A percentile compares a stretch with the other conserved stretches of the same genome.
These are phyloP conservation scores for Actinia equina DNA, from an alignment of 64 coral and sea anemone species.

Conservation along the genomic window DNA sequence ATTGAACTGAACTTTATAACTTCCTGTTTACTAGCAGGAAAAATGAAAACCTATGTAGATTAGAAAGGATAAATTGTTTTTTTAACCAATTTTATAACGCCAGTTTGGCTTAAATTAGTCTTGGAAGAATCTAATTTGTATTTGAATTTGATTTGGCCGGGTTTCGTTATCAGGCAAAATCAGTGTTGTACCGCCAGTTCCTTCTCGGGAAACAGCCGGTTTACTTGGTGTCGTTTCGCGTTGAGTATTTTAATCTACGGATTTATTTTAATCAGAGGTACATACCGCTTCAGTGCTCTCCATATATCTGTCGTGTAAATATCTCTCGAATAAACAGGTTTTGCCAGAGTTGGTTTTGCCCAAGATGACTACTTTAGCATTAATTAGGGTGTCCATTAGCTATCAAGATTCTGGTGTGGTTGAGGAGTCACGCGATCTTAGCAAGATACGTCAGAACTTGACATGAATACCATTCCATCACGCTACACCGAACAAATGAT, in stretches of 20 bases:
- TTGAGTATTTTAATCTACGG: not conserved
- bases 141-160: no score
- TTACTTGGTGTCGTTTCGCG: not conserved
- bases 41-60: not conserved
- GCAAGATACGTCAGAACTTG: not conserved
- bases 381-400: not conserved
- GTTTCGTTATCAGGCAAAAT: not conserved
- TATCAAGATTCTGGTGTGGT: not conserved
- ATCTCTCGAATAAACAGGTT: slow-evolving; percentile 32
- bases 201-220: not conserved
- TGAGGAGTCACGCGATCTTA: not conserved
- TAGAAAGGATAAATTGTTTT: not conserved
- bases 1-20: not conserved
- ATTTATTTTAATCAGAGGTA: not conserved
- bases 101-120: no score
- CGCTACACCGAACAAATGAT: not conserved
- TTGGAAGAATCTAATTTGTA: no score
- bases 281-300: slow-evolving; percentile 17
- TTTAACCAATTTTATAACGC: no score
- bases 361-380: slow-evolving; percentile 43
- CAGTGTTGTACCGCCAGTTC: not conserved
- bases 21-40: not conserved
- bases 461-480: not conserved
- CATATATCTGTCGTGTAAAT: slow-evolving; percentile 37
- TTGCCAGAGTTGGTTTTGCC: slow-evolving; percentile 48